Conservation (phyloP, 30 jellyfish, hydroid and myxozoan genomes). For the Aurelia aurita complex sp. Pacific region DNA sequence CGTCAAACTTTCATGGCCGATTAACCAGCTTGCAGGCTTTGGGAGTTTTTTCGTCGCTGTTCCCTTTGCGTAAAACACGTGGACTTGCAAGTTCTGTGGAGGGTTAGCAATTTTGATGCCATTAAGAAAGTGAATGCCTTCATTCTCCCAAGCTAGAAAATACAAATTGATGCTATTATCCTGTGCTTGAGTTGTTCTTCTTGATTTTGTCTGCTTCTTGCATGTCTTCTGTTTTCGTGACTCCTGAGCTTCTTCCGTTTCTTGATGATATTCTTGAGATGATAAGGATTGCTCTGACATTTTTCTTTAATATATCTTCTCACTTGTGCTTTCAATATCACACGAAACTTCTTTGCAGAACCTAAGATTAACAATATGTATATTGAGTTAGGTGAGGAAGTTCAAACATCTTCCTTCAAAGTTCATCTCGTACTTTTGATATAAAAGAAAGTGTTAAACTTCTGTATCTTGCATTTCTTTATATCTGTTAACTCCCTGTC, state of each 20-base stretch:
- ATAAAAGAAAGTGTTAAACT: too few relatives aligned
- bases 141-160: slow-evolving; percentile 54
- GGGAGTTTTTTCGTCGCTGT: slow-evolving; percentile 49
- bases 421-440: too few relatives aligned
- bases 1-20: slow-evolving; percentile 83
- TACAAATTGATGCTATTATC: background rate
- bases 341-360: too few relatives aligned
- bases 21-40: slow-evolving; percentile 37
- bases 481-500: too few relatives aligned
- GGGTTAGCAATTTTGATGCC: slow-evolving; percentile 13
- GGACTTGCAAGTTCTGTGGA: slow-evolving; percentile 35
- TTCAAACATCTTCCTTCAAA: too few relatives aligned
- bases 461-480: too few relatives aligned
- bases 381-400: too few relatives aligned
- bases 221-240: background rate
- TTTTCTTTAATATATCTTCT: too few relatives aligned
- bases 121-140: slow-evolving; percentile 34
- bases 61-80: slow-evolving; percentile 44
- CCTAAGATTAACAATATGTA: too few relatives aligned
- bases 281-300: too few relatives aligned
- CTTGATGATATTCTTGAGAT: too few relatives aligned
- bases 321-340: too few relatives aligned
- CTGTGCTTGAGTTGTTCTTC: background rate
- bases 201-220: background rate
- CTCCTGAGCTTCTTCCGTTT: background rate